phyloP scores from a whole-genome alignment of 2,113 vertebrate species.

The Apeltes quadracus region DNA sequence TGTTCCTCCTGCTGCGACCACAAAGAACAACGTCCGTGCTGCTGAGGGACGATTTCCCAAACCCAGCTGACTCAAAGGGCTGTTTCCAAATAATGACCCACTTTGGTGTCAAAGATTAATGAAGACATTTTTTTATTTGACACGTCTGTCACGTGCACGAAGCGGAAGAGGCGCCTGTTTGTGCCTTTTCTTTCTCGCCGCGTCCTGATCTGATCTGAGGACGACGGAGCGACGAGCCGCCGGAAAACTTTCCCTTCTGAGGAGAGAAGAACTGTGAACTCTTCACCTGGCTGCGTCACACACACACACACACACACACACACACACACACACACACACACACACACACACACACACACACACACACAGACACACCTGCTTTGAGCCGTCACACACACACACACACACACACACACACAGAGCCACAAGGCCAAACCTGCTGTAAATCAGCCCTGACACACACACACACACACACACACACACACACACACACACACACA shows the following conservation, averaged over 20 bases:
- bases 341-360: constrained; percentile 15
- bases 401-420: constrained; percentile 19
- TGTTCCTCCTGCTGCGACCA: constrained; percentile 31
- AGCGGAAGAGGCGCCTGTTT: constrained; percentile 13
- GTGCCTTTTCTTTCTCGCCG: constrained; percentile 4
- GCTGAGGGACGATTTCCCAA: not conserved
- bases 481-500: constrained; percentile 41
- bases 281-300: constrained; percentile 60
- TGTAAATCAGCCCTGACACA: constrained; percentile 61
- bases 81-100: no score
- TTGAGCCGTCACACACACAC: constrained; percentile 33
- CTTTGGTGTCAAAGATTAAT: no score
- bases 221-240: constrained; percentile 9
- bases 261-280: constrained; percentile 61
- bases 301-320: constrained; percentile 4
- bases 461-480: constrained; percentile 11
- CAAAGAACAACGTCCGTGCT: not conserved
- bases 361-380: constrained; percentile 47
- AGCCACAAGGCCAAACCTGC: constrained; percentile 70
- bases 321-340: constrained; percentile 20
- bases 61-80: no score
- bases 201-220: constrained; percentile 24
- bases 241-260: constrained; percentile 72
- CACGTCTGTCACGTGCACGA: not conserved
- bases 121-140: no score